A percentile compares a stretch with the other conserved stretches of the same genome.
Evolutionary conservation across 2,888 invertebrate species (phyloP).

Genomic region (Eupithecia pulchellata): DNA sequence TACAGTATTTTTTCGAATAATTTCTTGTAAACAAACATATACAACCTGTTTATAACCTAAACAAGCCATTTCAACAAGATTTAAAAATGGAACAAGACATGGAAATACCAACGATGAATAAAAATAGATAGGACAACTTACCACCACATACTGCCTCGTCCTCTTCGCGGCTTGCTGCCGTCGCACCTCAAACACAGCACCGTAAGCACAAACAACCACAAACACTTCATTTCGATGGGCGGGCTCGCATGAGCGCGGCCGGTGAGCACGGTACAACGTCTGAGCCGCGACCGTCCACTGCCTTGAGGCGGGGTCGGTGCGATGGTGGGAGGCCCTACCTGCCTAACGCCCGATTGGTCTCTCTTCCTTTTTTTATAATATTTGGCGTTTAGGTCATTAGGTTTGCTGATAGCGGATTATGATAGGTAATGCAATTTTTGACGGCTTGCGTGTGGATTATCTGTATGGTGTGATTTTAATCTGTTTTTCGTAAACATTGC

Average conservation of each 20-base stretch:
- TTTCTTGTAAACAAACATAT: slow-evolving; percentile 5
- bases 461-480: slow-evolving; percentile 21
- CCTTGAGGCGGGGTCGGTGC: slow-evolving; percentile 72
- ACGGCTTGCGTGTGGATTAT: slow-evolving; percentile 29
- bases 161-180: slow-evolving; percentile 89
- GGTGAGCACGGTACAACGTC: slow-evolving; percentile 71
- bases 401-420: slow-evolving; percentile 49
- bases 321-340: slow-evolving; percentile 79
- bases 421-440: slow-evolving; percentile 44
- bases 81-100: slow-evolving; percentile 4
- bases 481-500: slow-evolving; percentile 23
- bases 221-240: slow-evolving; percentile 82
- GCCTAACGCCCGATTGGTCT: slow-evolving; percentile 75
- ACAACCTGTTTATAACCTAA: slow-evolving; percentile 7
- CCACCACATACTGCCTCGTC: slow-evolving; percentile 97
- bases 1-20: not conserved
- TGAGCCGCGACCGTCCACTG: slow-evolving; percentile 56
- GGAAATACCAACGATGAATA: slow-evolving; percentile 25
- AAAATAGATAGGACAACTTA: slow-evolving; percentile 79
- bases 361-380: slow-evolving; percentile 54
- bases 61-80: not conserved
- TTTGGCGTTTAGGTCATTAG: slow-evolving; percentile 68
- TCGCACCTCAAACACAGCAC: slow-evolving; percentile 82
- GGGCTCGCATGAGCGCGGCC: slow-evolving; percentile 79
- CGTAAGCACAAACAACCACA: slow-evolving; percentile 84